Conservation (phyloP, 2,113 vertebrate species). For the Lophotis ruficrista region DNA sequence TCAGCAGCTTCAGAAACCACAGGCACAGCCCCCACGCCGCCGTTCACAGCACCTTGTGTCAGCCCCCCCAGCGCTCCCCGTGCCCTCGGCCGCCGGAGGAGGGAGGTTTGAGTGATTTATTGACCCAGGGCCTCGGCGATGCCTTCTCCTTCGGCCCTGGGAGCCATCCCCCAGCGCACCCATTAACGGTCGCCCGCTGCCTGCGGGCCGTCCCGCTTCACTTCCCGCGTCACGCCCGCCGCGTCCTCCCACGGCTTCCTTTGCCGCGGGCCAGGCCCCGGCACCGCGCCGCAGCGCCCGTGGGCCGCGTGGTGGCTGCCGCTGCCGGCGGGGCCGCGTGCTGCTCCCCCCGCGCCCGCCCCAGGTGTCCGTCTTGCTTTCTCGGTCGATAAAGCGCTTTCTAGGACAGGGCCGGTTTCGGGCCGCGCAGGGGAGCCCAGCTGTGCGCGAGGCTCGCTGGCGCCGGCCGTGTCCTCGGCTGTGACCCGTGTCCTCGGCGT, state of each 20-base stretch:
- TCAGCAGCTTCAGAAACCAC: not conserved
- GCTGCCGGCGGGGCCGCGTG: not conserved
- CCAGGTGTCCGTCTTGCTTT: not conserved
- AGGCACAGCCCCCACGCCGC: not conserved
- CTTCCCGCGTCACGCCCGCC: not conserved
- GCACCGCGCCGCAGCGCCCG: accelerated
- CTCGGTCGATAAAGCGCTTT: not conserved
- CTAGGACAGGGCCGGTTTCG: not conserved
- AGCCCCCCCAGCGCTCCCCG: not conserved
- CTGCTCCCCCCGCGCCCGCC: not conserved
- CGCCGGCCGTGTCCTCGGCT: accelerated
- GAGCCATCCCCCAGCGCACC: not conserved
- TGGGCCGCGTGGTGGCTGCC: not conserved
- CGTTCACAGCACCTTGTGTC: accelerated
- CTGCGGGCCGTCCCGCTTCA: accelerated
- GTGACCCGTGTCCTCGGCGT: not conserved
- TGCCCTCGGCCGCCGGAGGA: not conserved
- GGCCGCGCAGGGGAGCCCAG: not conserved
- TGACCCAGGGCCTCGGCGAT: not conserved
- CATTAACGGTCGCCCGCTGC: accelerated
- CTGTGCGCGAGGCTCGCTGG: not conserved
- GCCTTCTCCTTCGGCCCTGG: accelerated
- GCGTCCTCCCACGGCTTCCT: not conserved
- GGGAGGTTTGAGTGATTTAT: not conserved
- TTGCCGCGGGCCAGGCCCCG: not conserved